A percentile compares a stretch with the other conserved stretches of the same genome.
These are phyloP conservation scores for Arctia plantaginis DNA, from an alignment of 2,888 invertebrate species.

Conservation along the genomic window DNA sequence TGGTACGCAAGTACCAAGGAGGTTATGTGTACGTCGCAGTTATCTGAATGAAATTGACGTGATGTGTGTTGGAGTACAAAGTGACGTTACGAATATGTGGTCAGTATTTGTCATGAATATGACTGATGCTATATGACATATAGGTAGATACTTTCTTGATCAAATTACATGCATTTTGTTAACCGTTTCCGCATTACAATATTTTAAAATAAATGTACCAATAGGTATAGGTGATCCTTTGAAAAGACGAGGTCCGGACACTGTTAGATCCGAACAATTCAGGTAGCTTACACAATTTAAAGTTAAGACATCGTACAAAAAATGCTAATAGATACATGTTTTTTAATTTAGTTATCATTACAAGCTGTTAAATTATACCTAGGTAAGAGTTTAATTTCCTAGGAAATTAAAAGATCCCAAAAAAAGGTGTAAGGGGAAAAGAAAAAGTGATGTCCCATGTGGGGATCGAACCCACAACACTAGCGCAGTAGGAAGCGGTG, in stretches of 20 bases:
- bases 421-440: too few relatives aligned
- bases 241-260: not conserved
- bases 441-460: too few relatives aligned
- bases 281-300: not conserved
- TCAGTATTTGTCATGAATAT: constrained; percentile 11
- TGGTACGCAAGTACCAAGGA: not conserved
- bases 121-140: not conserved
- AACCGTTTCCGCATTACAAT: too few relatives aligned
- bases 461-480: too few relatives aligned
- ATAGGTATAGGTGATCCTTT: not conserved
- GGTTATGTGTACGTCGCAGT: not conserved
- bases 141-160: too few relatives aligned
- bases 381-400: too few relatives aligned
- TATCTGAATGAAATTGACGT: constrained; percentile 5
- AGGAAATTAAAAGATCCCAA: not conserved
- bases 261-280: not conserved
- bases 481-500: too few relatives aligned
- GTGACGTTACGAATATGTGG: constrained; percentile 18
- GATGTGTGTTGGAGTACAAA: not conserved
- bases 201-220: too few relatives aligned
- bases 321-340: not conserved
- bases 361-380: not conserved
- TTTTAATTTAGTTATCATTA: too few relatives aligned
- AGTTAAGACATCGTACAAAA: not conserved
- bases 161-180: too few relatives aligned